A percentile compares a stretch with the other conserved stretches of the same genome.
phyloP scores from a whole-genome alignment of 2,113 vertebrate genomes.

The Clinocottus analis region DNA sequence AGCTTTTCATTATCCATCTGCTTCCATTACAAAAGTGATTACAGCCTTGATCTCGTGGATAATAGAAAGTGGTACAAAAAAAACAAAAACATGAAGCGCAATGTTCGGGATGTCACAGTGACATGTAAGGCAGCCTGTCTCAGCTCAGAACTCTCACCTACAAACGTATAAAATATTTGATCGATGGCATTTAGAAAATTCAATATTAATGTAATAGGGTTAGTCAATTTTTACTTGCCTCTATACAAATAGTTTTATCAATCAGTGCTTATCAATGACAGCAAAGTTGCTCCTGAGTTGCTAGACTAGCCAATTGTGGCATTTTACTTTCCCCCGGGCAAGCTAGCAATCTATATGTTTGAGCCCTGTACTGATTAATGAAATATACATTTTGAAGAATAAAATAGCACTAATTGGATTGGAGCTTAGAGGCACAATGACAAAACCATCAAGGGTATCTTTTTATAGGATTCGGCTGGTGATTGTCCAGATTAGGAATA shows the following conservation, averaged over 20 bases:
- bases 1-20: neutral
- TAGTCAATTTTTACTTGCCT: neutral
- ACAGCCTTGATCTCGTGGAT: neutral
- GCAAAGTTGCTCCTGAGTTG: neutral
- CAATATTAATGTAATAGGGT: no score
- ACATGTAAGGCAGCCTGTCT: slow-evolving; percentile 34
- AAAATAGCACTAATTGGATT: neutral
- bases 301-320: neutral
- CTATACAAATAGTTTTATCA: neutral
- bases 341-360: neutral
- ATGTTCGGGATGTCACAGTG: slow-evolving; percentile 31
- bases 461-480: neutral
- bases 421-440: neutral
- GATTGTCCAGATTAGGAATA: neutral
- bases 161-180: neutral
- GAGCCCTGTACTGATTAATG: neutral
- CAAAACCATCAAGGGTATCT: neutral
- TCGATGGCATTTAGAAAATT: neutral
- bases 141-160: neutral
- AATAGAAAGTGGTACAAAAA: slow-evolving; percentile 21
- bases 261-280: neutral
- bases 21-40: slow-evolving; percentile 11
- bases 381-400: neutral
- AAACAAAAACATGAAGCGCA: neutral
- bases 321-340: neutral